phyloP scores from a whole-genome alignment of 2,888 invertebrate species.

The Micropterix aruncella region DNA sequence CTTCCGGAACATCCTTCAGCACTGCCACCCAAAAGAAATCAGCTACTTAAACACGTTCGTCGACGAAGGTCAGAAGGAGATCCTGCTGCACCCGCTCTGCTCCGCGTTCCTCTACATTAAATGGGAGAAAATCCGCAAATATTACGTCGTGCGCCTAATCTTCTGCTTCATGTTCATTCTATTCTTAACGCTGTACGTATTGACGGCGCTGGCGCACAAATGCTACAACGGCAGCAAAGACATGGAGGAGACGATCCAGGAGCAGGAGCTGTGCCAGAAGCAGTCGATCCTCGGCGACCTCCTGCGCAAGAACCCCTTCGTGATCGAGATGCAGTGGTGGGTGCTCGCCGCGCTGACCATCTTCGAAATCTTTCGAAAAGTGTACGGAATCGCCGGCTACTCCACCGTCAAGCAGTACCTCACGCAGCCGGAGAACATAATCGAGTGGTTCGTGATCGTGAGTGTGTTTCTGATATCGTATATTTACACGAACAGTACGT shows the following conservation, averaged over 20 bases:
- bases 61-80: constrained; percentile 79
- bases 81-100: constrained; percentile 73
- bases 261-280: constrained; percentile 62
- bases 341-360: constrained; percentile 63
- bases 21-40: constrained; percentile 73
- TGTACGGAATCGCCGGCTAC: constrained; percentile 71
- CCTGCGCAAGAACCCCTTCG: constrained; percentile 54
- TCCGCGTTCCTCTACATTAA: constrained; percentile 79
- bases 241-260: constrained; percentile 56
- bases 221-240: constrained; percentile 73
- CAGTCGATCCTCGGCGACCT: constrained; percentile 65
- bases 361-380: constrained; percentile 66
- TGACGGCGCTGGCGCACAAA: constrained; percentile 71
- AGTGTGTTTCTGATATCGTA: constrained; percentile 76
- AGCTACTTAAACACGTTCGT: constrained; percentile 78
- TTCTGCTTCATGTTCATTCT: constrained; percentile 69
- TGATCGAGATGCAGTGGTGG: constrained; percentile 73
- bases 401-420: constrained; percentile 70
- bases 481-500: constrained; percentile 61
- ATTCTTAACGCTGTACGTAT: constrained; percentile 66
- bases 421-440: constrained; percentile 70
- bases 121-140: constrained; percentile 83
- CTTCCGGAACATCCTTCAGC: constrained; percentile 68
- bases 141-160: constrained; percentile 66
- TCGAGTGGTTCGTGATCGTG: constrained; percentile 77